Conservation (phyloP, 2,888 invertebrate species). For the Meghimatium bilineatum region DNA sequence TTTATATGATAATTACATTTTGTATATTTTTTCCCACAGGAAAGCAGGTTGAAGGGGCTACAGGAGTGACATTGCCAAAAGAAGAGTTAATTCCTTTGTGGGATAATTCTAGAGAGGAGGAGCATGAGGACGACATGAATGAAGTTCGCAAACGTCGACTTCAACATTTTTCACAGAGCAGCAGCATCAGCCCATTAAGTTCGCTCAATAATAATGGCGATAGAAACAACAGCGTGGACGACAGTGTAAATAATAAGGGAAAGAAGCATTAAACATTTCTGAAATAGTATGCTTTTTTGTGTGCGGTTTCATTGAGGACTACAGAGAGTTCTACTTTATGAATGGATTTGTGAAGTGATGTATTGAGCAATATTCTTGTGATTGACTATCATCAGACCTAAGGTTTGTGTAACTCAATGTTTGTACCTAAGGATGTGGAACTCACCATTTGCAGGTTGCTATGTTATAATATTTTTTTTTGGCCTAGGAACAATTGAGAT, state of each 20-base stretch:
- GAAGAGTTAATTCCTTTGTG: constrained; percentile 64
- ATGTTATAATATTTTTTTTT: neutral
- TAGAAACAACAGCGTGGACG: neutral
- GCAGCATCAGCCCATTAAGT: neutral
- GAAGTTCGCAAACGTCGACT: constrained; percentile 70
- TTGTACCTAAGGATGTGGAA: neutral
- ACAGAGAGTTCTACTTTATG: constrained; percentile 1
- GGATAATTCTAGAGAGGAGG: constrained; percentile 64
- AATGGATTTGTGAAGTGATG: neutral
- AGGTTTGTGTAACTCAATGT: neutral
- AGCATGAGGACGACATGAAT: constrained; percentile 65
- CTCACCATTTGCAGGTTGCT: neutral
- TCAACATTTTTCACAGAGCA: constrained; percentile 54
- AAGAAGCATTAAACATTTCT: constrained; percentile 18
- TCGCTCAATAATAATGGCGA: neutral
- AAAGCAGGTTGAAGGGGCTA: constrained; percentile 40
- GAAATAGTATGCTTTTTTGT: neutral
- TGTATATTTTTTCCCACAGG: neutral
- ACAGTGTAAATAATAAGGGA: neutral
- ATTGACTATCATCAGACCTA: neutral
- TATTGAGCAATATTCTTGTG: neutral
- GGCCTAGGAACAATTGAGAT: neutral
- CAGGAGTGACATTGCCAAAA: constrained; percentile 35
- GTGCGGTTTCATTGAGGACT: neutral
- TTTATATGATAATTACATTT: neutral